phyloP scores from a whole-genome alignment of 1,140 invertebrate genomes.

The Pseudomyrmex concolor region DNA sequence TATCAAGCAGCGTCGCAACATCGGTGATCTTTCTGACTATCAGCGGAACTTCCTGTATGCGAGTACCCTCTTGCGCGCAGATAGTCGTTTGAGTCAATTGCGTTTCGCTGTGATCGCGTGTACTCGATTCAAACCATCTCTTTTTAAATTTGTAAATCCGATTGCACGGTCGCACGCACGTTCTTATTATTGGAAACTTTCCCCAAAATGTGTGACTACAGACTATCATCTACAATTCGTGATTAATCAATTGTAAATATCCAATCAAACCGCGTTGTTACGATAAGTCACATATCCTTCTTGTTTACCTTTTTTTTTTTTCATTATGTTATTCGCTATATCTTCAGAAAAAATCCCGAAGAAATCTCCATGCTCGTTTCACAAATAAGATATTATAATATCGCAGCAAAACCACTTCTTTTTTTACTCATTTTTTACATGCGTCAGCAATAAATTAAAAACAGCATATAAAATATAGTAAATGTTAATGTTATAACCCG shows the following conservation, averaged over 20 bases:
- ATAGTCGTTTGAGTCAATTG: conserved; percentile 85
- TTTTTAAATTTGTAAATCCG: conserved; percentile 50
- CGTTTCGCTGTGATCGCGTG: conserved; percentile 14
- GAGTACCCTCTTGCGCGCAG: conserved; percentile 88
- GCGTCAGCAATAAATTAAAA: not conserved
- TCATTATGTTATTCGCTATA: conserved; percentile 2
- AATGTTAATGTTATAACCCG: conserved; percentile 5
- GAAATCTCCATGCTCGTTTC: not conserved
- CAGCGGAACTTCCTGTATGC: conserved; percentile 89
- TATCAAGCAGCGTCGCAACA: conserved; percentile 55
- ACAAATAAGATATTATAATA: not conserved
- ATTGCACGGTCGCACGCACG: not conserved
- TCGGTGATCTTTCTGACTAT: conserved; percentile 86
- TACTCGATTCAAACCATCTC: conserved; percentile 69
- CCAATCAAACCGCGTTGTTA: conserved; percentile 15
- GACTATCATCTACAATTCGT: conserved; percentile 60
- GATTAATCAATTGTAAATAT: conserved; percentile 41
- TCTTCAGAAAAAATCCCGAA: not conserved
- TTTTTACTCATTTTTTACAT: not conserved
- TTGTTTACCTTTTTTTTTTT: conserved; percentile 55
- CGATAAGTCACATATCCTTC: not conserved
- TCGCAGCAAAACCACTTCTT: not conserved
- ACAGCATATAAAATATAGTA: conserved; percentile 22
- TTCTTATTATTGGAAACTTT: conserved; percentile 50
- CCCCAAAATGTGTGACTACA: conserved; percentile 37